Base-by-base conservation (phyloP, 2,797 vertebrate species). In the Rhabdomys pumilio region DNA sequence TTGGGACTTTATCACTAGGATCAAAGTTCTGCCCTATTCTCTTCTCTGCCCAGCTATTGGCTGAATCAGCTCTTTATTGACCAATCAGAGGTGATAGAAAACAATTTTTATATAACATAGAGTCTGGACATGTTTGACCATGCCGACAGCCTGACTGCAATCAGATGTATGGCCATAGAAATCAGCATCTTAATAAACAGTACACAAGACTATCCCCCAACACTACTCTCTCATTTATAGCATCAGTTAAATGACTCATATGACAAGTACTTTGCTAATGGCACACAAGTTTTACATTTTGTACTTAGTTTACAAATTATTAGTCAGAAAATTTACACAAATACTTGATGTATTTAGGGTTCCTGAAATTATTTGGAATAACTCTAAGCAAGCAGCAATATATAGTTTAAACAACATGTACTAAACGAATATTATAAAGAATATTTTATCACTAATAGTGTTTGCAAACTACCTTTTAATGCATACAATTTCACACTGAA, bases 271-370 rank as follows among this genome's bases (percentile, higher is more conserved):
- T 91, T 92, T 76, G 1, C 4, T 86, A 94, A 80, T 91, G 3
- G 47, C 55, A 89, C 10, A 65, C 9, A n/a, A 65, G 24, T 2
- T 17, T 79, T 19, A 31, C 3, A 44, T 86, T 80, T 75, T 91
- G 41, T 61, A 92, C 83, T 53, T 15, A 90, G 73, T 82, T 93
- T 94, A 67, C 9, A 84, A 87, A 72, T 61, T 90, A 82, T 82
- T 57, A 88, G 11, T 89, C 11, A 82, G 50, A 26, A 82, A 94
- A 90, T 22, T 22, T 92, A 73, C 31, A 41, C 86, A 89, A 79
- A 65, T 91, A 24, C 90, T 65, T 84, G 80, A 31, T 10, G 89
- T 61, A 3, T 84, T 94, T 89, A 88, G 10, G 26, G 5, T 6
- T 84, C 24, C 1, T 50, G 31, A 76, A 4, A 55, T 72, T 65